A percentile compares a stretch with the other conserved stretches of the same genome.
These are phyloP conservation scores for Sipha flava DNA, from an alignment of 1,140 invertebrate genomes.

Conservation along the genomic window DNA sequence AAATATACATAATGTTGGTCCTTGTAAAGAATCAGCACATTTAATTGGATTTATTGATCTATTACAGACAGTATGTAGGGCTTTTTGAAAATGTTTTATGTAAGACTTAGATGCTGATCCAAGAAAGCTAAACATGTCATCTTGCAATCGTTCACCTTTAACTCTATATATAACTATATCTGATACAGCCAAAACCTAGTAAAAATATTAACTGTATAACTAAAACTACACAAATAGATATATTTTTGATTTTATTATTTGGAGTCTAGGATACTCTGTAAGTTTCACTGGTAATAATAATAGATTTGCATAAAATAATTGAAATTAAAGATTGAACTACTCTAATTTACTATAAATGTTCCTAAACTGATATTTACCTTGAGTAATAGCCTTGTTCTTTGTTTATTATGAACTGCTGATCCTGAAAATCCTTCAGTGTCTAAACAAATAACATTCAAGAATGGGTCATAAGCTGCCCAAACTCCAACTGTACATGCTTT, in stretches of 20 bases:
- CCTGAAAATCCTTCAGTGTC: constrained; percentile 73
- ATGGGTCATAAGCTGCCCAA: constrained; percentile 65
- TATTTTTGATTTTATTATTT: too few relatives aligned
- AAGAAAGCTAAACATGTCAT: constrained; percentile 72
- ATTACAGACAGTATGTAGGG: constrained; percentile 52
- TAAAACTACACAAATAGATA: background rate
- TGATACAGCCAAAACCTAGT: constrained; percentile 61
- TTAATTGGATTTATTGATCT: constrained; percentile 46
- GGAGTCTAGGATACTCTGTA: too few relatives aligned
- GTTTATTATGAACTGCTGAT: constrained; percentile 58
- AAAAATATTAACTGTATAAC: background rate
- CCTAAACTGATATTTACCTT: constrained; percentile 51
- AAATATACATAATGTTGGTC: constrained; percentile 69
- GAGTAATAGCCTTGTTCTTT: constrained; percentile 62
- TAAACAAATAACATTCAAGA: constrained; percentile 58
- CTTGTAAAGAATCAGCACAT: constrained; percentile 47
- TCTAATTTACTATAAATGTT: background rate
- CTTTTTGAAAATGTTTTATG: constrained; percentile 61
- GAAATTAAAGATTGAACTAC: background rate
- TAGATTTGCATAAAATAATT: too few relatives aligned
- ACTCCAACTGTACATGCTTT: constrained; percentile 70
- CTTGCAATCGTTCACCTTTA: constrained; percentile 64
- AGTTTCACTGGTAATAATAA: too few relatives aligned
- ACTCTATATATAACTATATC: constrained; percentile 76
- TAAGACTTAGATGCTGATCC: constrained; percentile 69